phyloP scores from a whole-genome alignment of 2,797 vertebrate species.

The Nothura maculosa region DNA sequence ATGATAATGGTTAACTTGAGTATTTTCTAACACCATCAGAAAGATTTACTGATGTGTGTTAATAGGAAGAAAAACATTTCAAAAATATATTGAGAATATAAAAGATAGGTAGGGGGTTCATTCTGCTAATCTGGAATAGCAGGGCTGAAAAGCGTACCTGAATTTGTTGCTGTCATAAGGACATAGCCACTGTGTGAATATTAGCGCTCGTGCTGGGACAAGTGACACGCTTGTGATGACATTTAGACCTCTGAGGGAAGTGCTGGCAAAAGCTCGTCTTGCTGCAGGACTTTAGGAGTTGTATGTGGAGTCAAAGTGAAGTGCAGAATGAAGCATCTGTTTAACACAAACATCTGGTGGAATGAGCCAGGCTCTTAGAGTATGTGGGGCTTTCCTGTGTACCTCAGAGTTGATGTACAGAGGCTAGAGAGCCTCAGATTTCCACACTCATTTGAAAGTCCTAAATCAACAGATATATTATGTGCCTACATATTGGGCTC shows the following conservation, averaged over 20 bases:
- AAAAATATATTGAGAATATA: neutral
- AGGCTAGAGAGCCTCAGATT: neutral
- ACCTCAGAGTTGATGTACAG: neutral
- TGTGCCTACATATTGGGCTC: neutral
- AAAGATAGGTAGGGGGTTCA: neutral
- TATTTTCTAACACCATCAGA: neutral
- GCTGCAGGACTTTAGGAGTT: neutral
- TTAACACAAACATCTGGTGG: neutral
- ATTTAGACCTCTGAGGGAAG: neutral
- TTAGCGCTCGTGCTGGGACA: neutral
- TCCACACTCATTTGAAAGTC: neutral
- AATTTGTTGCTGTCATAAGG: neutral
- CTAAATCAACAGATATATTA: neutral
- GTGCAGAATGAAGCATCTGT: neutral
- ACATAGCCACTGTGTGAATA: fast-evolving
- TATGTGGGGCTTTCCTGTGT: neutral
- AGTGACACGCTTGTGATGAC: neutral
- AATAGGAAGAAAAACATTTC: neutral
- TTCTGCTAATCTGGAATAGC: neutral
- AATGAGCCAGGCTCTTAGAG: fast-evolving
- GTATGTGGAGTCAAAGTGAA: neutral
- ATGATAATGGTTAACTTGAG: neutral
- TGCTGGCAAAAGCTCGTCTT: neutral
- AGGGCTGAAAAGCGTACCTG: neutral
- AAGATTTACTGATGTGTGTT: neutral